phyloP scores from a whole-genome alignment of 2,797 vertebrate species.

The Nyctibius grandis region DNA sequence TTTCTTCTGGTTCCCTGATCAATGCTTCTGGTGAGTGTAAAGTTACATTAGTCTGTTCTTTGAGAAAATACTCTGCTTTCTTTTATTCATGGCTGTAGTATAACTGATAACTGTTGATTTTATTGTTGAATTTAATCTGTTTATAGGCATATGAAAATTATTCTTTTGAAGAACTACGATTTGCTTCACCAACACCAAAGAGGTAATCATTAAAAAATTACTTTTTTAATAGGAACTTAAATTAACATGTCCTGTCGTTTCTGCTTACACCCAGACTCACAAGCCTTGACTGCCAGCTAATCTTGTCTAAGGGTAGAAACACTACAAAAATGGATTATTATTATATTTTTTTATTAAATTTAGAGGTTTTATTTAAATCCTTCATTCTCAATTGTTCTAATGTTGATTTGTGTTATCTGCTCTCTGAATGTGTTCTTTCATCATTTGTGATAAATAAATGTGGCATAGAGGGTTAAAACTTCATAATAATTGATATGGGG shows the following conservation, averaged over 20 bases:
- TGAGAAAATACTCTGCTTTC: background rate
- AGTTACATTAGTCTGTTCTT: background rate
- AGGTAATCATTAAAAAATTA: conserved; percentile 76
- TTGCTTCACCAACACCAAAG: conserved; percentile 98
- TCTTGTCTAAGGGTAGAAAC: background rate
- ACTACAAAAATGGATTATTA: background rate
- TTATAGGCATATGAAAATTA: conserved; percentile 96
- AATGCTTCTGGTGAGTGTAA: background rate
- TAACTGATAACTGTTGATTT: background rate
- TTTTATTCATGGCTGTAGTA: background rate
- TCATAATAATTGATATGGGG: background rate
- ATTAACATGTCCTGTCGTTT: background rate
- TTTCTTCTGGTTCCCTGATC: background rate
- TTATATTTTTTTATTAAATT: background rate
- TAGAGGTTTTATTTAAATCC: background rate
- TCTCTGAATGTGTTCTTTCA: background rate
- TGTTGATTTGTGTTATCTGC: background rate
- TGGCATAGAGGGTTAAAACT: background rate
- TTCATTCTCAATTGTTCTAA: background rate
- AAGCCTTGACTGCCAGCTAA: background rate
- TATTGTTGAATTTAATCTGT: background rate
- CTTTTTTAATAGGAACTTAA: background rate
- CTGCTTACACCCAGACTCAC: background rate
- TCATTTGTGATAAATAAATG: background rate
- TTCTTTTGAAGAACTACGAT: conserved; percentile 98